Conservation (phyloP, 1,140 invertebrate species). For the Zaprionus davidi region DNA sequence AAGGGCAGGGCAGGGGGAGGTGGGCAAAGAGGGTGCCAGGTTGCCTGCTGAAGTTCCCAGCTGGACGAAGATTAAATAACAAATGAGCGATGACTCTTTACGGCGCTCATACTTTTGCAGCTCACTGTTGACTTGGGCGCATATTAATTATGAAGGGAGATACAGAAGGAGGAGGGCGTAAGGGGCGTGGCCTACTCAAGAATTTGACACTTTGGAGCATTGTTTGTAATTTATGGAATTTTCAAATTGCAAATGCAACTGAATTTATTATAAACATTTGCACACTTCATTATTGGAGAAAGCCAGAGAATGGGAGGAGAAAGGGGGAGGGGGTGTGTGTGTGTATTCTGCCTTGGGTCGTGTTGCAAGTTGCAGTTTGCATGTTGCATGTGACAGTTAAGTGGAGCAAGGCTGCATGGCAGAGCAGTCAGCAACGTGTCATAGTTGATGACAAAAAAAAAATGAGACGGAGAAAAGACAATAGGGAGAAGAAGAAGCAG, state of each 20-base stretch:
- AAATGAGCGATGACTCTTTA: slow-evolving; percentile 77
- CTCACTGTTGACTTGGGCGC: slow-evolving; percentile 28
- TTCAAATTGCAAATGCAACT: slow-evolving; percentile 64
- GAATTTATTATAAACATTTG: slow-evolving; percentile 47
- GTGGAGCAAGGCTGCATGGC: slow-evolving; percentile 44
- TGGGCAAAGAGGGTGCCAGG: background rate
- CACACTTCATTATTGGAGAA: slow-evolving; percentile 43
- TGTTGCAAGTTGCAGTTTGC: slow-evolving; percentile 9
- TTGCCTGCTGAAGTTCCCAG: slow-evolving; percentile 11
- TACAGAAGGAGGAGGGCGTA: background rate
- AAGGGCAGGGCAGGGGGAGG: background rate
- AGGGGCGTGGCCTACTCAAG: slow-evolving; percentile 13
- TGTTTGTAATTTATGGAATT: slow-evolving; percentile 70
- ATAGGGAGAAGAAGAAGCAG: background rate
- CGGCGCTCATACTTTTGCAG: slow-evolving; percentile 57
- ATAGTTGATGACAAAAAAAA: slow-evolving; percentile 16
- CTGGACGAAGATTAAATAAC: slow-evolving; percentile 77
- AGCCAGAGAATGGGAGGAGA: background rate
- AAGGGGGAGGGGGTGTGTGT: background rate
- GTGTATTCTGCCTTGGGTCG: background rate
- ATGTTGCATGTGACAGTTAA: slow-evolving; percentile 22
- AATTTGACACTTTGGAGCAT: slow-evolving; percentile 38
- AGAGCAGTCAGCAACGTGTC: slow-evolving; percentile 25
- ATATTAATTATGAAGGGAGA: slow-evolving; percentile 63
- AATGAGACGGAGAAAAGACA: background rate